A percentile compares a stretch with the other conserved stretches of the same genome.
Conservation (phyloP, 2,888 invertebrate genomes). For the Cacoxenus indagator region DNA sequence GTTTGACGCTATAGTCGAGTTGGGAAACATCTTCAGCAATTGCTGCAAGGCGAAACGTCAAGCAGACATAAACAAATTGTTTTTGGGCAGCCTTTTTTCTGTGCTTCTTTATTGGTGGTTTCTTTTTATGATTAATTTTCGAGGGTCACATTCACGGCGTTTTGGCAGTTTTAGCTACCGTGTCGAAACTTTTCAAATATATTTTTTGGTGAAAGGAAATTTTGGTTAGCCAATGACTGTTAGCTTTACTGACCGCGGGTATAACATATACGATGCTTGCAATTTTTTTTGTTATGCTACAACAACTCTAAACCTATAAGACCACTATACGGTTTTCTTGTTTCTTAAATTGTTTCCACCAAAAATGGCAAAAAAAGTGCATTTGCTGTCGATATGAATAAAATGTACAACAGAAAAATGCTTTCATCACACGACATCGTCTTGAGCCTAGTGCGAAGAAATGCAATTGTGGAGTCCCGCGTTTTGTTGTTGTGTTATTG, state of each 20-base stretch:
- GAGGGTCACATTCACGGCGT: background rate
- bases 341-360: background rate
- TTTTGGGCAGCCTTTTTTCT: background rate
- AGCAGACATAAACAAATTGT: background rate
- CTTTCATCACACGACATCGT: constrained; percentile 45
- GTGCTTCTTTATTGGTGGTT: background rate
- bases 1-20: too few relatives aligned
- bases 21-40: background rate
- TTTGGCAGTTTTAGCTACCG: background rate
- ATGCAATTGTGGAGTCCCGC: background rate
- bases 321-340: too few relatives aligned
- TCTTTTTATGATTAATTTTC: constrained; percentile 1
- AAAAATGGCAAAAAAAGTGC: constrained; percentile 8
- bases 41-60: background rate
- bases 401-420: constrained; percentile 60
- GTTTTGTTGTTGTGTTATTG: background rate
- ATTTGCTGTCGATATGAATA: constrained; percentile 53
- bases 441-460: background rate
- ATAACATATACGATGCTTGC: too few relatives aligned
- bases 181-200: background rate
- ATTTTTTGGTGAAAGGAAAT: too few relatives aligned
- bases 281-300: too few relatives aligned
- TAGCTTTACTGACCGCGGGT: too few relatives aligned
- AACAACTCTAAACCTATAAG: too few relatives aligned
- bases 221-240: too few relatives aligned